These are phyloP conservation scores for Zosterops japonicus DNA, from an alignment of 2,113 vertebrate genomes.

Conservation along the genomic window DNA sequence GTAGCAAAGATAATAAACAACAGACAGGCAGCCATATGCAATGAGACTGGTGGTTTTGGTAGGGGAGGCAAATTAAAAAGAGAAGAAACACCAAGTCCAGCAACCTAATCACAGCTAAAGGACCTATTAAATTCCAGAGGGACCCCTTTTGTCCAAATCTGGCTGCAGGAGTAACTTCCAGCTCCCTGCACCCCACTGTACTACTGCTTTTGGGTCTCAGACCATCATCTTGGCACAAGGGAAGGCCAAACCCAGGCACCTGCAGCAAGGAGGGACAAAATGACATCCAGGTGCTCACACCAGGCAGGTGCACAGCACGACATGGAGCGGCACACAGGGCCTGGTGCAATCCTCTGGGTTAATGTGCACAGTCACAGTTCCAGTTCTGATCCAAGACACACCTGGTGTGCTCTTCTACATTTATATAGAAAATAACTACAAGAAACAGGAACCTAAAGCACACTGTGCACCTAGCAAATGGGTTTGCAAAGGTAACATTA, in stretches of 20 bases:
- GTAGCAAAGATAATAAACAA: conserved; percentile 76
- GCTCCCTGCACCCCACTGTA: not conserved
- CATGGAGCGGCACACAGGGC: fast-evolving
- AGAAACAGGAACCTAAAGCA: not conserved
- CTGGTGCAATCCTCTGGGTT: not conserved
- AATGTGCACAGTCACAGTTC: fast-evolving
- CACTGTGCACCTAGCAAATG: not conserved
- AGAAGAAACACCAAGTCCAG: not conserved
- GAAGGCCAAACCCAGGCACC: not conserved
- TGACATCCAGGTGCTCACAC: fast-evolving
- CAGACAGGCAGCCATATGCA: conserved; percentile 69
- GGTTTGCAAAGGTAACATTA: not conserved
- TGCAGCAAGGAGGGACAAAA: not conserved
- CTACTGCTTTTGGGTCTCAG: not conserved
- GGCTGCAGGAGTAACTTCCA: not conserved
- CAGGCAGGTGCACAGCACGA: fast-evolving
- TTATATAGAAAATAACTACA: not conserved
- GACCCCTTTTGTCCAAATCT: fast-evolving
- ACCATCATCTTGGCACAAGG: not conserved
- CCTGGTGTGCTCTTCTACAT: not conserved
- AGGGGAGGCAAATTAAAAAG: conserved; percentile 19
- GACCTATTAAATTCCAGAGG: not conserved
- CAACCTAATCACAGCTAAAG: not conserved
- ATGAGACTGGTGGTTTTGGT: not conserved
- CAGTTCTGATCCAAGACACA: not conserved